Conservation (phyloP, 2,113 vertebrate species). For the Rhabdornis inornatus region DNA sequence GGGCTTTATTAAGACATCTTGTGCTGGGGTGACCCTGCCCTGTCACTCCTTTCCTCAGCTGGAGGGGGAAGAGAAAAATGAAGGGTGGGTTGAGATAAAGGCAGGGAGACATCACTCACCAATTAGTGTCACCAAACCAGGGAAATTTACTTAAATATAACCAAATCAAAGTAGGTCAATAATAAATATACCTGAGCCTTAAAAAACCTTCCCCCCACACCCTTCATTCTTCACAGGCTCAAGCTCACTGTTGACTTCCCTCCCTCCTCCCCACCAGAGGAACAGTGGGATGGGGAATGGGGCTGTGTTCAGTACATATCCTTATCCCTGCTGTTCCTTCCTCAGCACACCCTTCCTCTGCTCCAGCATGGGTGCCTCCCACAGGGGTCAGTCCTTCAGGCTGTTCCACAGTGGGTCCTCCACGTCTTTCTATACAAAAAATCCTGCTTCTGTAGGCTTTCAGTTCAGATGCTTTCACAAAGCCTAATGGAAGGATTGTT, state of each 20-base stretch:
- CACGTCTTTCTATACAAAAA: background rate
- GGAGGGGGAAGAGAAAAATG: background rate
- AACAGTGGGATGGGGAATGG: too few relatives aligned
- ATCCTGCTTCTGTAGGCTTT: background rate
- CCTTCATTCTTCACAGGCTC: too few relatives aligned
- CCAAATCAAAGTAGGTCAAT: background rate
- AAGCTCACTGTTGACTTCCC: background rate
- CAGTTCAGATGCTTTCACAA: background rate
- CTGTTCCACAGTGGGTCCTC: background rate
- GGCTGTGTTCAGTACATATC: too few relatives aligned
- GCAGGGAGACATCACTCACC: background rate
- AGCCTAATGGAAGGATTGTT: background rate
- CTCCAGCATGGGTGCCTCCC: background rate
- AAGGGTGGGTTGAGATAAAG: too few relatives aligned
- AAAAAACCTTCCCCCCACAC: accelerated
- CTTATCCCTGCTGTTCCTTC: background rate
- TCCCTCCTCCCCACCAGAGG: background rate
- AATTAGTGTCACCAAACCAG: background rate
- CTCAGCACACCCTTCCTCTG: background rate
- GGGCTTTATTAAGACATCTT: background rate
- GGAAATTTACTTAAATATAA: background rate
- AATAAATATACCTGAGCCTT: too few relatives aligned
- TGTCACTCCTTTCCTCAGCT: background rate
- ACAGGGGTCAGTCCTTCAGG: background rate
- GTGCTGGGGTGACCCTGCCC: background rate